Conservation (phyloP, 2,797 vertebrate genomes). For the Novumbra hubbsi region DNA sequence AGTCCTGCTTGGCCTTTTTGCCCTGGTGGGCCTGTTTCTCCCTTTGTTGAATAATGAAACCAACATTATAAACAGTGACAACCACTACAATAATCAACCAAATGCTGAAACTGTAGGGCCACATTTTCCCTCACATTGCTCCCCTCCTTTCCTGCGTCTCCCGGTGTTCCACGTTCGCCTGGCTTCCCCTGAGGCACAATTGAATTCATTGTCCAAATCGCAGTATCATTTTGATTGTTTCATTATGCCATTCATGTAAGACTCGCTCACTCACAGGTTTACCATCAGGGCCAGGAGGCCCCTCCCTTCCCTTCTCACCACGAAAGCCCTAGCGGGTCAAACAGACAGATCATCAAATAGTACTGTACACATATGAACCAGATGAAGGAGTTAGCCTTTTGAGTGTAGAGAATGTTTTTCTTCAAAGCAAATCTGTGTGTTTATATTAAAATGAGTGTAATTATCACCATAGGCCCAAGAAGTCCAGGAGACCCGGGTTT, state of each 20-base stretch:
- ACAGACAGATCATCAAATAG: not conserved
- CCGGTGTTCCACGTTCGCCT: conserved; percentile 46
- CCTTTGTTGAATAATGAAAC: conserved; percentile 35
- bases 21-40: conserved; percentile 47
- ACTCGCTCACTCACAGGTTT: conserved; percentile 62
- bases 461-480: conserved; percentile 57
- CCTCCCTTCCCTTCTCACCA: conserved; percentile 58
- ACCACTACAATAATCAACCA: not conserved
- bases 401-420: no score
- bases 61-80: not conserved
- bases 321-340: conserved; percentile 51
- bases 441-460: not conserved
- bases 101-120: not conserved
- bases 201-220: not conserved
- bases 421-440: not conserved
- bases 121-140: conserved; percentile 40
- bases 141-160: conserved; percentile 45
- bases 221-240: not conserved
- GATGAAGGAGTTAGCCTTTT: not conserved
- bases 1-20: conserved; percentile 52
- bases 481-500: conserved; percentile 57
- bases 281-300: conserved; percentile 64
- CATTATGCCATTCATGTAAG: not conserved
- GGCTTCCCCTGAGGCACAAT: conserved; percentile 44
- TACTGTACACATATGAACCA: no score